Conservation (phyloP, 2,797 vertebrate genomes). For the Chaenodraco wilsoni region DNA sequence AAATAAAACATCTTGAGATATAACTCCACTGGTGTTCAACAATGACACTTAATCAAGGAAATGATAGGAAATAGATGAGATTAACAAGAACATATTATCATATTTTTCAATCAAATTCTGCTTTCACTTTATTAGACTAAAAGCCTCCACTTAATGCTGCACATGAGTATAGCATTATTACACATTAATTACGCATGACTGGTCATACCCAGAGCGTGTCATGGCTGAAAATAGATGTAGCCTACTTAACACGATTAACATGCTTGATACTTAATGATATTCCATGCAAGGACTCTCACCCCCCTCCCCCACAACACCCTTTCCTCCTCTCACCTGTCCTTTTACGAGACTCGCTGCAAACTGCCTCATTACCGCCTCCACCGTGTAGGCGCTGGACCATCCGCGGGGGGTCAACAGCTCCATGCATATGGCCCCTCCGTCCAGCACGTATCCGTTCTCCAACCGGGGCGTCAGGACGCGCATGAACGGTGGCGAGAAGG, state of each 20-base stretch:
- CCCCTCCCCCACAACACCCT: conserved; percentile 15
- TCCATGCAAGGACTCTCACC: conserved; percentile 22
- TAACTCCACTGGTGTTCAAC: not conserved
- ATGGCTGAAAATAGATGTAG: conserved; percentile 18
- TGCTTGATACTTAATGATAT: conserved; percentile 22
- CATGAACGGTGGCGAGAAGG: conserved; percentile 99
- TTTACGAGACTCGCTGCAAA: conserved; percentile 99
- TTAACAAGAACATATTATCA: not conserved
- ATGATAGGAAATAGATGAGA: not conserved
- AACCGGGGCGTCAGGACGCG: conserved; percentile 96
- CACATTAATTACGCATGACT: conserved; percentile 53
- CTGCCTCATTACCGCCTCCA: conserved; percentile 99
- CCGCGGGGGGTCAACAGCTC: conserved; percentile 98
- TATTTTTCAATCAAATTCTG: not conserved
- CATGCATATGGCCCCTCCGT: conserved; percentile 99
- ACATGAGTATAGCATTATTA: conserved; percentile 28
- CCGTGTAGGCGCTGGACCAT: conserved; percentile 99
- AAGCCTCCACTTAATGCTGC: not conserved
- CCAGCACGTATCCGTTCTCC: conserved; percentile 99
- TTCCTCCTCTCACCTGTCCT: conserved; percentile 92
- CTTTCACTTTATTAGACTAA: not conserved
- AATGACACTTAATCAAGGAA: not conserved
- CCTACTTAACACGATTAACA: conserved; percentile 20
- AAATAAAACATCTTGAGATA: not conserved
- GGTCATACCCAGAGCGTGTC: conserved; percentile 10